Evolutionary conservation across 2,797 vertebrate genomes (phyloP).

Genomic region (Mormyrus hasselquistii): DNA sequence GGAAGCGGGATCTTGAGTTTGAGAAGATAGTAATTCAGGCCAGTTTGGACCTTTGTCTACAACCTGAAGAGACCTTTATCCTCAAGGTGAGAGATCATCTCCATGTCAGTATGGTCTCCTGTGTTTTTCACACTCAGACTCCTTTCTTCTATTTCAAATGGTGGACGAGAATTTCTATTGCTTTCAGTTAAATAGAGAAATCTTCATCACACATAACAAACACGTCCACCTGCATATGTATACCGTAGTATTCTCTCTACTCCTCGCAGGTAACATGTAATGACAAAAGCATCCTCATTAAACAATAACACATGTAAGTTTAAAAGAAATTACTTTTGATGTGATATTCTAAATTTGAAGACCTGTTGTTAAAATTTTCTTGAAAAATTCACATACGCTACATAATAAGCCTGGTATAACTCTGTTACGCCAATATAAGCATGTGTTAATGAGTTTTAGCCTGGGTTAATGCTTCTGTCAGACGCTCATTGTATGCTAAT

Average conservation of each 20-base stretch:
- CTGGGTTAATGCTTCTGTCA: background rate
- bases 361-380: background rate
- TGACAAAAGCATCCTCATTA: background rate
- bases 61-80: conserved; percentile 79
- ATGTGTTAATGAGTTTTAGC: background rate
- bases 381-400: background rate
- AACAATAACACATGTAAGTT: background rate
- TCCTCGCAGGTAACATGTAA: background rate
- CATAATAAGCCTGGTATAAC: background rate
- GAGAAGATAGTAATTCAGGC: conserved; percentile 71
- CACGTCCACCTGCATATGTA: background rate
- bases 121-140: background rate
- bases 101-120: background rate
- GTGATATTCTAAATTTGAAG: background rate
- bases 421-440: background rate
- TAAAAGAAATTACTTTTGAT: background rate
- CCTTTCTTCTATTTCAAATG: background rate
- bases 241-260: background rate
- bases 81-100: conserved; percentile 64
- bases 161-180: background rate
- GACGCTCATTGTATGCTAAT: background rate
- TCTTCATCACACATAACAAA: background rate
- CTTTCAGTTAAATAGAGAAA: background rate
- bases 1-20: conserved; percentile 64
- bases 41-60: conserved; percentile 68